Evolutionary conservation across 1,140 invertebrate species (phyloP), one percentile per base, ranked within the genome.

Genomic region (Acyrthosiphon pisum): DNA sequence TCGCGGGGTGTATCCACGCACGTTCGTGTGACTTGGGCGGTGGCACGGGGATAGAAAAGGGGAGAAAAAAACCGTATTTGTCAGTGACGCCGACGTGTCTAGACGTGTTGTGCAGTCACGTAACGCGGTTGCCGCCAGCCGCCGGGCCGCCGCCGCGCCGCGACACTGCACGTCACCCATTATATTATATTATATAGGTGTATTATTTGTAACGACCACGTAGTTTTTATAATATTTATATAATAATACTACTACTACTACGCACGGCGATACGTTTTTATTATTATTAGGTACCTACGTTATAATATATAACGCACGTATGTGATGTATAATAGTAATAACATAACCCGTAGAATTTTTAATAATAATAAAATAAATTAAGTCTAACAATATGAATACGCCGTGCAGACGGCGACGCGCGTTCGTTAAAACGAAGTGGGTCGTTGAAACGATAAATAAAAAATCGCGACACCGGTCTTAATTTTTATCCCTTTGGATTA

Each of bases 91-190:
- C 91, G 48, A 48, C 37, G 46, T 84, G 91, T 93, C 91, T 93
- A 93, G 91, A 93, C 91, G 81, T 37, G 91, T 37, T 56, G 46
- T 53, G 81, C 48, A 35, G 91, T 93, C 91, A 93, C 81, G 91
- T 93, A 93, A 93, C 91, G 48, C 48, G 48, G 35, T 48, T 93
- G 91, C 81, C 91, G 91, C 91, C 91, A 93, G 41, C 91, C 46
- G 37, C 23, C 50, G 35, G 35, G 88, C 86, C 56, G 26, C 86
- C 56, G 26, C 44, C 44, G 44, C 44, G 44, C 50, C 50, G 50
- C 18, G 44, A 50, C 48, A 37, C 14, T 68, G 60, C 87, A 88
- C 87, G 87, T 89, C 35, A 53, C 35, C 48, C 35, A 53, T 37
- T 48, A 56, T n/a, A 48, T 87, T 14, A 20, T 50, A 68, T 68